Evolutionary conservation across 2,113 vertebrate species (phyloP), one percentile per base, ranked within the genome.

Genomic region (Uria lomvia): DNA sequence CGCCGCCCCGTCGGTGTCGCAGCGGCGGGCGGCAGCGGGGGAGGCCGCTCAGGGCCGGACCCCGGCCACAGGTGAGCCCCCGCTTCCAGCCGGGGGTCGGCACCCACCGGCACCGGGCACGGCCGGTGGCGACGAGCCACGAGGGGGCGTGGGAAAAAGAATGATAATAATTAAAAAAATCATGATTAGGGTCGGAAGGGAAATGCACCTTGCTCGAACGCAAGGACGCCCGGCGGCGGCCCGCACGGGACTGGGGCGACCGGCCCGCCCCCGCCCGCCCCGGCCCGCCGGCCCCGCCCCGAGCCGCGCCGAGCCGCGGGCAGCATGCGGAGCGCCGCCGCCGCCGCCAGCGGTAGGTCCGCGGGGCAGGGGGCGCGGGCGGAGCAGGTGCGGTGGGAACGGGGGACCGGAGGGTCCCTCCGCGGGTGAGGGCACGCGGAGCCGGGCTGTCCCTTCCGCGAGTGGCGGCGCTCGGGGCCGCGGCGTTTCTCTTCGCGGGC

Each of bases 141-240:
- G 67, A 26, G 59, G 5, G 60, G 53, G 67, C 47, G 43, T 10
- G 78, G 60, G 13, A 5, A 5, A 8, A 26, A 21, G 11, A 56
- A 56, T 11, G 32, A 32, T 19, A 56, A 34, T 32, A 8, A 3
- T 7, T 7, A 34, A 8, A 16, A 15, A 30, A 43, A 9, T 12
- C 9, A 20, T 4, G 26, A 10, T 16, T 9, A 17, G 50, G n/a
- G 14, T 6, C 29, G 3, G 4, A 1, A 10, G 40, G 6, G 11
- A 1, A 16, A 1, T 0, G 23, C 80, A 79, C 88, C 67, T 75
- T 29, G 52, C 3, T 12, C 7, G 10, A 0, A 32, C 72, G 1
- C 38, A 22, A 3, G 27, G 32, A 18, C 34, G 9, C 36, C 43
- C 63, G 32, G 32, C 71, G 8, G 32, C 42, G 11, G 32, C 55